These are phyloP conservation scores for Tyrannus savana DNA, from an alignment of 2,113 vertebrate species.

Conservation along the genomic window DNA sequence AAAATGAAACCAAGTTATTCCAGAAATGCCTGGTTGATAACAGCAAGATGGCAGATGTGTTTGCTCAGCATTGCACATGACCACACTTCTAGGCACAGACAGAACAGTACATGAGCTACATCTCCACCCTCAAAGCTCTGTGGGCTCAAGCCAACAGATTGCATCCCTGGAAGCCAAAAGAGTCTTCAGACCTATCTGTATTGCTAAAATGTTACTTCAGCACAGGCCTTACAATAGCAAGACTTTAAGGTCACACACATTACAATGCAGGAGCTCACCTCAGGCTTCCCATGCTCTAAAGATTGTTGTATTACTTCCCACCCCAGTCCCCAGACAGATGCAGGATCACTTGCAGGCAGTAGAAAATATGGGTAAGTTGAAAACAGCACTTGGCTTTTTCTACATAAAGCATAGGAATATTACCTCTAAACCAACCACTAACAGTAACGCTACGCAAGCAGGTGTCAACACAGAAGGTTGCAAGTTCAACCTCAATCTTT, in stretches of 20 bases:
- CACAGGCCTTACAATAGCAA: background rate
- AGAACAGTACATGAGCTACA: background rate
- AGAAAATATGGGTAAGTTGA: background rate
- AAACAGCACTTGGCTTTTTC: constrained; percentile 17
- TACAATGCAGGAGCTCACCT: background rate
- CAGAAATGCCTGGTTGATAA: background rate
- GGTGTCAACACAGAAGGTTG: background rate
- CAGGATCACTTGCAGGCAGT: background rate
- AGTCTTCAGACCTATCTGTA: background rate
- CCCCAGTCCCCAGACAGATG: background rate
- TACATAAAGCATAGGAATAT: background rate
- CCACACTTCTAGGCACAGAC: background rate
- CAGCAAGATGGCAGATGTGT: background rate
- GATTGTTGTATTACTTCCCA: background rate
- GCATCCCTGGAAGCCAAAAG: background rate
- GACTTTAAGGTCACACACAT: background rate
- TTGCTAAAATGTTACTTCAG: constrained; percentile 23
- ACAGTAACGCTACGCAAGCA: background rate
- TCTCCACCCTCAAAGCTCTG: background rate
- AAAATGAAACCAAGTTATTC: background rate
- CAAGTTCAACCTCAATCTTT: background rate
- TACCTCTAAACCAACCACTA: background rate
- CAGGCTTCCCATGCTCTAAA: background rate
- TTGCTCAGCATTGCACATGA: background rate
- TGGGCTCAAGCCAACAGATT: background rate